Evolutionary conservation across 2,888 invertebrate species (phyloP), one percentile per base, ranked within the genome.

Genomic region (Rhorus exstirpatorius): DNA sequence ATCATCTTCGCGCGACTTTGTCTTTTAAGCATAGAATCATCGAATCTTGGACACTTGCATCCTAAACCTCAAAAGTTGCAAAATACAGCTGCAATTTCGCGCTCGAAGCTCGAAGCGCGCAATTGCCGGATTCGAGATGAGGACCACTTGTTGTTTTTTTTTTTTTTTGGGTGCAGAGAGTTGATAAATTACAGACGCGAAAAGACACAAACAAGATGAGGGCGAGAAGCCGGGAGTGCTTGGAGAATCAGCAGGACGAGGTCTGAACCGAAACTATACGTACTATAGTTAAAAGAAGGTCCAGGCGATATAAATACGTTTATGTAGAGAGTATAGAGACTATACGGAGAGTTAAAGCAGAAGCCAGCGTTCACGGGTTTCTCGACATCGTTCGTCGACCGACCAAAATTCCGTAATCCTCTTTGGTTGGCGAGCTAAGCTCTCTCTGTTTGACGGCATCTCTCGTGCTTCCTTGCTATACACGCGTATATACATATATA

Each of bases 391-490:
- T 58, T 21, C 14, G 46, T 49, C 75, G 76, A 63, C 68, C 74
- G 68, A 78, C 75, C 76, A 89, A 90, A 92, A 91, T 91, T 91
- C 91, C 87, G 89, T 93, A 93, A 93, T 93, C 92, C 92, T 91
- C 92, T 93, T 92, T 92, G 89, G 91, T 89, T 89, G 90, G 91
- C 88, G 90, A 89, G 90, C 89, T 92, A 91, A 90, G 89, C 90
- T 87, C 90, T 87, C 90, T 90, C 90, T 90, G 88, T 91, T 89
- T 90, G 89, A 90, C 89, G 91, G 90, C 90, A 46, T 70, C 79
- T 79, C 82, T 65, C 63, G 49, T 78, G 49, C 74, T 51, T 38
- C 67, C 67, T 53, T 74, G 19, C 55, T 74, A 55, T 70, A 51
- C 61, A 55, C 58, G 46, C 58, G 35, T 24, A 55, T 49, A 44